Evolutionary conservation across 2,113 vertebrate species (phyloP), one percentile per base, ranked within the genome.

Genomic region (Amphilophus citrinellus): DNA sequence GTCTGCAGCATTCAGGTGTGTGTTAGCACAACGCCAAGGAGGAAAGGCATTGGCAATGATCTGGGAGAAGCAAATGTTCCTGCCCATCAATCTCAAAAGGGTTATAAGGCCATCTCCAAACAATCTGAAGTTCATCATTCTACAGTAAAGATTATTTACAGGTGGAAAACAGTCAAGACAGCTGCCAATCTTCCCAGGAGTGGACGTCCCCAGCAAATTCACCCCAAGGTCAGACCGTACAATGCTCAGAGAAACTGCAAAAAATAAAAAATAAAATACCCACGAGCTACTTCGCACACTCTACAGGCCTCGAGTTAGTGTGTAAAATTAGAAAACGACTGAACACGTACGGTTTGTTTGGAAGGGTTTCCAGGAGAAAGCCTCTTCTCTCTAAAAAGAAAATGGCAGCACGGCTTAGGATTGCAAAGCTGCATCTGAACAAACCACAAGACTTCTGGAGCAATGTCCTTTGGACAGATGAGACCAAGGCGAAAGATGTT

Each of bases 361-460:
- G 42, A 20, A 47, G 14, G 27, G 15, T 24, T 27, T 22, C 65
- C 65, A 18, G 8, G 65, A 47, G 42, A 4, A 68, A 71, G 24
- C 65, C 65, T 50, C 65, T 68, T 68, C 42, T 68, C 65, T 30
- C 65, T 30, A 71, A 30, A 71, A 50, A 30, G 44, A 50, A 30
- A 42, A 18, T 2, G 1, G 15, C 42, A 30, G 15, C 22, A 50
- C 24, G 27, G 5, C 42, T 68, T 18, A 27, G 27, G 65, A 47
- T 50, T 50, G 24, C 65, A 50, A 71, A 71, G 42, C 2, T 50
- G 15, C 42, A 71, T 71, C 65, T 71, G 24, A 42, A 71, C 22
- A 30, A 71, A 71, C 65, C 65, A 30, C 9, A 71, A 71, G 42
- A 50, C 65, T 71, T 71, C 42, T 50, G 65, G 47, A 71, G 50